These are phyloP conservation scores for Rhincodon typus DNA, from an alignment of 2,797 vertebrate genomes.

Conservation along the genomic window DNA sequence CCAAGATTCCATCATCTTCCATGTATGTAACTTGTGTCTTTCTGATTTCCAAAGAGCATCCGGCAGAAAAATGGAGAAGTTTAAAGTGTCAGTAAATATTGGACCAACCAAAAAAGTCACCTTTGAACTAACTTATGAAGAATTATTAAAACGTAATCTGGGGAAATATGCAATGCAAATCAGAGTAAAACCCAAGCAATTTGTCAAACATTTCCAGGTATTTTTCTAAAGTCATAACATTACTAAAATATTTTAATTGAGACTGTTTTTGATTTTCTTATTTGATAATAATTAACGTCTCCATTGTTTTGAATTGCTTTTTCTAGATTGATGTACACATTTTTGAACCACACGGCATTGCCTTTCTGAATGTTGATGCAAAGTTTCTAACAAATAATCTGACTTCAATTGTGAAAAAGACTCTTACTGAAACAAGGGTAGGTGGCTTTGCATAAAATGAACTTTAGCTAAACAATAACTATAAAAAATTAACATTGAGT, in stretches of 20 bases:
- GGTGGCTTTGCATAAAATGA: no score
- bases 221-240: neutral
- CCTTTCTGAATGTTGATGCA: conserved; percentile 54
- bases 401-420: conserved; percentile 53
- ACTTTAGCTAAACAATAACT: neutral
- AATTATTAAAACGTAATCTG: conserved; percentile 73
- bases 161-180: conserved; percentile 78
- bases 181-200: conserved; percentile 73
- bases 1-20: neutral
- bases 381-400: conserved; percentile 51
- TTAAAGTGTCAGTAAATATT: conserved; percentile 78
- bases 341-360: conserved; percentile 55
- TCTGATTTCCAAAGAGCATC: conserved; percentile 61
- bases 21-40: neutral
- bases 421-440: conserved; percentile 51
- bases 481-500: neutral
- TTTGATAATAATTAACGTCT: neutral
- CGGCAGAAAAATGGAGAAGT: conserved; percentile 85
- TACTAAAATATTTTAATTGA: neutral
- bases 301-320: neutral
- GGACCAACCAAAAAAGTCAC: conserved; percentile 69
- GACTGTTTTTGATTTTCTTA: neutral
- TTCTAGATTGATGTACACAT: conserved; percentile 59
- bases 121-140: conserved; percentile 81
- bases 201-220: conserved; percentile 81